Evolutionary conservation across 2,797 vertebrate species (phyloP), one percentile per base, ranked within the genome.

Genomic region (Centropyge bicolor): DNA sequence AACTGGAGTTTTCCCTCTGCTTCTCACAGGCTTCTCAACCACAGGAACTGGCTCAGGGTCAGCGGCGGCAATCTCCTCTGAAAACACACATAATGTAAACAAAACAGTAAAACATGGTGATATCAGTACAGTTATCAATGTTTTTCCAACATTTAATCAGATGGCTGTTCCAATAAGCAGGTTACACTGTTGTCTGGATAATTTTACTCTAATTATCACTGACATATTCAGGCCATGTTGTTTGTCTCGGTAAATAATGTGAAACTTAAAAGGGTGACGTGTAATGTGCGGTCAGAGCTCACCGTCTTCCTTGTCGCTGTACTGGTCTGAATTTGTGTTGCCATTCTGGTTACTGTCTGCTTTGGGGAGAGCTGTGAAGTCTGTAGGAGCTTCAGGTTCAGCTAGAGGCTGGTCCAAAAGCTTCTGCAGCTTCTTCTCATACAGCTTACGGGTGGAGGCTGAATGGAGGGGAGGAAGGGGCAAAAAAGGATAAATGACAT

Each of bases 271-370:
- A 41, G 8, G 14, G 40, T 12, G 1, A n/a, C 0, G 5, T 8
- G n/a, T 48, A 12, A 64, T 1, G 11, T 11, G 56, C 4, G 2
- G 24, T 61, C 46, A 41, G 24, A 46, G 8, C 93, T 94, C 94
- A 98, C 97, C 97, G 83, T 97, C 97, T 78, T 98, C 97, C 38
- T 96, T 98, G 95, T 98, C 97, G 78, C 97, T 98, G 91, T 98
- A 98, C 84, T 97, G 97, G 87, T 97, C 97, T 40, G 96, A 97
- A 73, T 98, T 96, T 40, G 96, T 96, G 93, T 94, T 98, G 91
- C 97, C 97, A 10, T 98, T 98, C 86, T 97, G 96, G 82, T 95
- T 96, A 45, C 94, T 96, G 89, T 98, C 97, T 3, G 54, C 87
- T 79, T 95, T 93, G 0, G 84, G 82, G 87, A 96, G 94, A 54